Base-by-base conservation (phyloP, 2,113 vertebrate species). In the Ceyx cyanopectus region DNA sequence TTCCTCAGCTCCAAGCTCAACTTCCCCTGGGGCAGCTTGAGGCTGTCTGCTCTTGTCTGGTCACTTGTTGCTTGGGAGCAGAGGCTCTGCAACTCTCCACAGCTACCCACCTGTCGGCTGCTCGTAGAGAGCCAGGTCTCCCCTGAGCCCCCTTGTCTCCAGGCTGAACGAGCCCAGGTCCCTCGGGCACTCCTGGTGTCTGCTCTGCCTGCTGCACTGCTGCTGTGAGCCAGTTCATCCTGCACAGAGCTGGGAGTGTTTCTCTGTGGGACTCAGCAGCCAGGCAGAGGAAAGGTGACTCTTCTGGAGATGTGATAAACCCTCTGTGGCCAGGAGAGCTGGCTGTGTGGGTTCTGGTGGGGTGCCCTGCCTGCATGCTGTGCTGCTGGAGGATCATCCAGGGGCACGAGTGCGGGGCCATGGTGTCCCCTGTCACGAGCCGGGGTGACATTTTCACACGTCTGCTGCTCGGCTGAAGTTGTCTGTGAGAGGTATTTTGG, bases 361-460 rank as follows among this genome's bases (percentile, higher is more conserved):
- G 8, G 73, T 45, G 43, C 43, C 24, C 21, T 85, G 19, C 30
- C 41, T 66, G 50, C 29, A 22, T 66, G n/a, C 80, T 73, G 40
- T 40, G 21, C 2, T 50, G 57, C 61, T 41, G 0, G 6, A 20
- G 69, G 45, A 15, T 62, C 37, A 16, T 20, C 26, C 19, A 30
- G 18, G n/a, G 45, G 5, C 4, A 9, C 0, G 1, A 34, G 3
- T 6, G 27, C 72, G 43, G 24, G 30, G 75, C 21, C 7, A 9
- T 23, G 12, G 17, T 13, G 12, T 30, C 9, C 7, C 51, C 72
- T 56, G 34, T 68, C 54, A 32, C 1, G 0, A 82, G 27, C 24
- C 65, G 54, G 30, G n/a, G 34, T 37, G 37, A 37, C 10, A 37
- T 88, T 72, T 89, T 72, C 29, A 22, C 65, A n/a, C 6, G 3